Base-by-base conservation (phyloP, 2,888 invertebrate genomes). In the Andrena bucephala region DNA sequence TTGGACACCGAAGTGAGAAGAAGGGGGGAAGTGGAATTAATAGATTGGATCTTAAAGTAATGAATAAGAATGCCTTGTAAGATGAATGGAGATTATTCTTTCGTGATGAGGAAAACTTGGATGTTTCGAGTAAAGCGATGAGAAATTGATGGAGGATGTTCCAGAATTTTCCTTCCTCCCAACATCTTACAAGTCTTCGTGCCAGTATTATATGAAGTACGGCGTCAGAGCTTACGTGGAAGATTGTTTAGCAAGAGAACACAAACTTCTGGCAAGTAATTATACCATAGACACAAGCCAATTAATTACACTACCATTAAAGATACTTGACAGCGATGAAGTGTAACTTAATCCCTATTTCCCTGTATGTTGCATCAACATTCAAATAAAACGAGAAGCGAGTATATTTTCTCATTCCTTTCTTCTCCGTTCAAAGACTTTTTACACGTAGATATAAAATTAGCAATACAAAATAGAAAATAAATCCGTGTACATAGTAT, bases 301-400 rank as follows among this genome's bases (percentile, higher is more conserved):
- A 71, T 76, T 71, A 62, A 76, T 63, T 71, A 71, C 33, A 16
- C 24, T 62, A 52, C 62, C 52, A 36, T 52, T 75, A 75, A 75
- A 60, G 50, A 48, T 50, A 48, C 70, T 33, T 60, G 33, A 50
- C 33, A 50, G 50, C 27, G 62, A n/a, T 24, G 60, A 70, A 20
- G 48, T 52, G 48, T 50, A 16, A 36, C 59, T 24, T n/a, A 59
- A 68, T 59, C 8, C n/a, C n/a, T 50, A 4, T 42, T 4, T 13
- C 29, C 29, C 33, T 2, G 20, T 42, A 42, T 42, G 62, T 33
- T 62, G 5, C 48, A 20, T 70, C 48, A 60, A 20, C 48, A 48
- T 33, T 29, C n/a, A 7, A 59, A 48, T 31, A 48, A 36, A 5
- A 42, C 10, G 42, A 59, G 29, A 42, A 36, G 10, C n/a, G 29